phyloP scores from a whole-genome alignment of 2,888 invertebrate species.

The Caenorhabditis sulstoni region DNA sequence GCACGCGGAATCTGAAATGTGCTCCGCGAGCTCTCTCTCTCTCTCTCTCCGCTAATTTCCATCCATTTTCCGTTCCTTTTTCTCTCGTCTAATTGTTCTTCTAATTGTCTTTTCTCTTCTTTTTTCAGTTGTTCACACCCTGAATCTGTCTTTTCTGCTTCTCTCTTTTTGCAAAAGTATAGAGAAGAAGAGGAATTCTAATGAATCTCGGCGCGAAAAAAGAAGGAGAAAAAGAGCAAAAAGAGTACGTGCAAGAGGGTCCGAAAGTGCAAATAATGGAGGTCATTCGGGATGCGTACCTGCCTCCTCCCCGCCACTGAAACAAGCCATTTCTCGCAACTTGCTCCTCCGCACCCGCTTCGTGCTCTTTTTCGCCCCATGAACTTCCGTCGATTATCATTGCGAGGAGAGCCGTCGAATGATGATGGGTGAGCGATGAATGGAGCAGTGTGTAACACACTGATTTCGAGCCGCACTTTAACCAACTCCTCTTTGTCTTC shows the following conservation, averaged over 20 bases:
- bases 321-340: conserved; percentile 12
- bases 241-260: neutral
- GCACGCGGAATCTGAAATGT: too few species aligned
- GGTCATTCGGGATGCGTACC: conserved; percentile 45
- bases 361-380: neutral
- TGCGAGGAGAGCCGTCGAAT: neutral
- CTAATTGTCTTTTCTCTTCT: neutral
- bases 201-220: neutral
- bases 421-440: conserved; percentile 32
- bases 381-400: conserved; percentile 2
- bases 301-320: neutral
- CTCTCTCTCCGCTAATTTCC: too few species aligned
- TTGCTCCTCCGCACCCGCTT: too few species aligned
- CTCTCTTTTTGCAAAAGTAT: too few species aligned
- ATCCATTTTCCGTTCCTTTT: too few species aligned
- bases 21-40: too few species aligned
- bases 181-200: too few species aligned
- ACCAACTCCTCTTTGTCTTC: neutral
- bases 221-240: neutral
- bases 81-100: neutral
- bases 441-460: conserved; percentile 9
- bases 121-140: neutral
- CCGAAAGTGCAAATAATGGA: conserved; percentile 52
- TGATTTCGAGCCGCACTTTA: conserved; percentile 31
- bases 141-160: neutral